Base-by-base conservation (phyloP, 2,797 vertebrate genomes). In the Siniperca obscura region DNA sequence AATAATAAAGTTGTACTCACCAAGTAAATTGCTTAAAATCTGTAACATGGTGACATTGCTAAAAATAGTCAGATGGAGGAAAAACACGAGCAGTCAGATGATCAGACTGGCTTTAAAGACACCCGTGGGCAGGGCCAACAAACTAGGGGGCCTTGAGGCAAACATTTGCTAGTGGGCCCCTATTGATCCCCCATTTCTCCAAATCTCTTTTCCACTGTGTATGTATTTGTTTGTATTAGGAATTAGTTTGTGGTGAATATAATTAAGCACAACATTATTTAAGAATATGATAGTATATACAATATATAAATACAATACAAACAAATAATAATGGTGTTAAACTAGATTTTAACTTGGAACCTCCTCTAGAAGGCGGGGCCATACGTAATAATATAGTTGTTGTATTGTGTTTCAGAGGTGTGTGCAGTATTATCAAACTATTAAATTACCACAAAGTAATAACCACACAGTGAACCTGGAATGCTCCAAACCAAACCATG, bases 71-170 rank as follows among this genome's bases (percentile, higher is more conserved):
- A 56, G 25, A 70, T 34, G 21, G 40, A 6, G 14, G 17, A 60
- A 14, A 66, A 65, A 22, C 9, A 17, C 14, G 36, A 50, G 5
- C n/a, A 44, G n/a, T 57, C 68, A 68, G 57, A 62, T 36, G 56
- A 70, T 55, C 60, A 75, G 59, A 56, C 38, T 30, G 52, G 10
- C 61, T 52, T 30, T 72, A 74, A 68, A 62, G n/a, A 69, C 40
- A 75, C 13, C n/a, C 0, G 1, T 7, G 40, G 10, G 27, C 30
- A 44, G 55, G 38, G 36, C 34, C 50, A 27, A 40, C 12, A 2
- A 50, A 46, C 17, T 2, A 1, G 21, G n/a, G 46, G 12, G 22
- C 38, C 12, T 22, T 21, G 2, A 53, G 52, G 61, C 30, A 59
- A 34, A 69, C 53, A 44, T 55, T 7, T 42, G 6, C 11, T 7